A percentile compares a stretch with the other conserved stretches of the same genome.
phyloP scores from a whole-genome alignment of 2,113 vertebrate genomes.

The Xenus cinereus region DNA sequence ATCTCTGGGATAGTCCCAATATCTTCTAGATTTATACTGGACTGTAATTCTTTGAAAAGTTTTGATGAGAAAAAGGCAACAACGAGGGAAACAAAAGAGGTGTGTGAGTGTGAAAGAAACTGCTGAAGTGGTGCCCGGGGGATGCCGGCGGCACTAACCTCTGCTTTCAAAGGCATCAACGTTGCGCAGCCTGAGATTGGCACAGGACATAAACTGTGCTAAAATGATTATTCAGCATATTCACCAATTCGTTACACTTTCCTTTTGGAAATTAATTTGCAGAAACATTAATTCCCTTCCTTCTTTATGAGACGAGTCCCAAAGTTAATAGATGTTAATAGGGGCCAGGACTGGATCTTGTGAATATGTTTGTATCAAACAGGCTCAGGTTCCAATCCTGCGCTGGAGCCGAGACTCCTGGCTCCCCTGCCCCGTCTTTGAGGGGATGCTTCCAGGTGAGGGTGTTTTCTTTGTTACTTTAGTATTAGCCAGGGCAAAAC shows the following conservation, averaged over 20 bases:
- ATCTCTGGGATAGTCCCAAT: background rate
- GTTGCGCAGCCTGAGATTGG: background rate
- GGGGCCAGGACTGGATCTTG: background rate
- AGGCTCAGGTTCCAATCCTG: background rate
- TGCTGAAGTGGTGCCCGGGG: rapidly evolving
- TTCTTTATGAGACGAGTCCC: background rate
- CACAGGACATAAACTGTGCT: background rate
- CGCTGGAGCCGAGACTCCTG: rapidly evolving
- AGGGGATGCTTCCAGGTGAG: background rate
- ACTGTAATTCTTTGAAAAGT: background rate
- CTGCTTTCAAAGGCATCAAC: rapidly evolving
- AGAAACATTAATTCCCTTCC: background rate
- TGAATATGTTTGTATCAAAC: rapidly evolving
- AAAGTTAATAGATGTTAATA: background rate
- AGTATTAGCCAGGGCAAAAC: background rate
- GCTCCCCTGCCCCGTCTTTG: background rate
- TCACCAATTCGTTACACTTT: background rate
- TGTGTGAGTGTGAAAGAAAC: background rate
- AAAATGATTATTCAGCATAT: background rate
- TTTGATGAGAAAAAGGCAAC: background rate
- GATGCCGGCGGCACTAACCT: too few relatives aligned
- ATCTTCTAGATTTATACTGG: background rate
- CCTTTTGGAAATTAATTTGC: background rate
- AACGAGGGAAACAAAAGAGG: background rate
- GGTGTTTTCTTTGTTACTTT: background rate